Conservation (phyloP, 2,797 vertebrate genomes). For the Peromyscus aztecus region DNA sequence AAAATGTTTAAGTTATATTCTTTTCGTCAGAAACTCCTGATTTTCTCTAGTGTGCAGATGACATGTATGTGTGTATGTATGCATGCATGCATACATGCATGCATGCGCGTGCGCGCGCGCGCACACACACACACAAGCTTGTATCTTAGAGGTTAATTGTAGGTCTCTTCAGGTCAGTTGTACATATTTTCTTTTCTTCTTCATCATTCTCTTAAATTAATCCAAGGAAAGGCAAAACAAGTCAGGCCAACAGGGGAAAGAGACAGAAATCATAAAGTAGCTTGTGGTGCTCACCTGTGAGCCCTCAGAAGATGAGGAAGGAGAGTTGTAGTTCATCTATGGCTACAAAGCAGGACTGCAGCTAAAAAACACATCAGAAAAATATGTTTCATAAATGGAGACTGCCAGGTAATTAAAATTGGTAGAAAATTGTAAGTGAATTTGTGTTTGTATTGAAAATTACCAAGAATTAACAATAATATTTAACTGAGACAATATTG, state of each 20-base stretch:
- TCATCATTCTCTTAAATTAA: background rate
- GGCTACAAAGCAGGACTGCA: background rate
- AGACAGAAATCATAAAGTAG: background rate
- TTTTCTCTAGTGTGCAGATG: background rate
- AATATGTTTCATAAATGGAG: background rate
- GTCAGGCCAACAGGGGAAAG: background rate
- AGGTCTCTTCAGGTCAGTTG: fast-evolving
- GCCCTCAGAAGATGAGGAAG: background rate
- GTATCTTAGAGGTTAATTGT: background rate
- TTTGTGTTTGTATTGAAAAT: constrained; percentile 24
- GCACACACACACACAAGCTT: fast-evolving
- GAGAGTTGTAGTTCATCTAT: background rate
- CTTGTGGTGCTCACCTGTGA: background rate
- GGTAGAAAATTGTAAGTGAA: background rate
- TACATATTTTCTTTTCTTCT: background rate
- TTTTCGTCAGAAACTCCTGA: background rate
- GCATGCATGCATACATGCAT: too few species aligned
- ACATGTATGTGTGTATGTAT: background rate
- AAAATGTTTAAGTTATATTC: background rate
- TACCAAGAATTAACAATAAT: background rate
- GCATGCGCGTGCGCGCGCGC: too few species aligned
- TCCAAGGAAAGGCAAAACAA: background rate
- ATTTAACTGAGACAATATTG: background rate
- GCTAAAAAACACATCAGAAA: background rate
- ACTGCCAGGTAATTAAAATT: background rate